Percentiles rank a stretch among this genome's conserved stretches.
Evolutionary conservation across 2,888 invertebrate genomes (phyloP).

Genomic region (Cosmopolites sordidus): DNA sequence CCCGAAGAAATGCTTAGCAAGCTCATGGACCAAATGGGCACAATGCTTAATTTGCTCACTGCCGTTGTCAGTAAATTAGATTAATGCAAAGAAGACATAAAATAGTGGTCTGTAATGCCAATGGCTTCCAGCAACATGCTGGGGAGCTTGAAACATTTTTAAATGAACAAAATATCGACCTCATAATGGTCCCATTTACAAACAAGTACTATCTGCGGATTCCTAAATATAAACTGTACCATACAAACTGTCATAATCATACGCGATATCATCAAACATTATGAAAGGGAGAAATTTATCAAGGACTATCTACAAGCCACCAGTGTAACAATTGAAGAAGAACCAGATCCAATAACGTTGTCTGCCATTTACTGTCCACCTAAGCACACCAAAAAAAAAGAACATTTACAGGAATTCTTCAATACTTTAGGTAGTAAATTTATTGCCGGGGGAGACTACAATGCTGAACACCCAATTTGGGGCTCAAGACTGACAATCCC

Average conservation of each 20-base stretch:
- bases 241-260: slow-evolving; percentile 24
- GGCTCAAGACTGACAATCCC: slow-evolving; percentile 19
- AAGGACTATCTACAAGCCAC: slow-evolving; percentile 27
- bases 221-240: slow-evolving; percentile 25
- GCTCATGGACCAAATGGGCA: slow-evolving; percentile 25
- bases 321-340: slow-evolving; percentile 23
- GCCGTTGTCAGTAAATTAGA: slow-evolving; percentile 19
- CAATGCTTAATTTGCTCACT: slow-evolving; percentile 25
- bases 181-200: slow-evolving; percentile 26
- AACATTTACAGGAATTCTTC: slow-evolving; percentile 24
- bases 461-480: slow-evolving; percentile 23
- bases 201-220: slow-evolving; percentile 20
- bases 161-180: slow-evolving; percentile 16
- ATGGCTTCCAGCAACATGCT: slow-evolving; percentile 25
- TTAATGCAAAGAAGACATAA: slow-evolving; percentile 19
- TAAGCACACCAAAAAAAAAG: slow-evolving; percentile 23
- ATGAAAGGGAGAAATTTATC: slow-evolving; percentile 16
- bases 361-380: slow-evolving; percentile 27
- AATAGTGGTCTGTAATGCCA: slow-evolving; percentile 26
- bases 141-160: slow-evolving; percentile 11
- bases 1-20: slow-evolving; percentile 24
- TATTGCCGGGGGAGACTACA: slow-evolving; percentile 7
- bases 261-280: slow-evolving; percentile 23
- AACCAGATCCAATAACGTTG: slow-evolving; percentile 13
- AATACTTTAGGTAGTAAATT: slow-evolving; percentile 25